Base-by-base conservation (phyloP, 1,140 invertebrate species). In the Cydia strobilella region DNA sequence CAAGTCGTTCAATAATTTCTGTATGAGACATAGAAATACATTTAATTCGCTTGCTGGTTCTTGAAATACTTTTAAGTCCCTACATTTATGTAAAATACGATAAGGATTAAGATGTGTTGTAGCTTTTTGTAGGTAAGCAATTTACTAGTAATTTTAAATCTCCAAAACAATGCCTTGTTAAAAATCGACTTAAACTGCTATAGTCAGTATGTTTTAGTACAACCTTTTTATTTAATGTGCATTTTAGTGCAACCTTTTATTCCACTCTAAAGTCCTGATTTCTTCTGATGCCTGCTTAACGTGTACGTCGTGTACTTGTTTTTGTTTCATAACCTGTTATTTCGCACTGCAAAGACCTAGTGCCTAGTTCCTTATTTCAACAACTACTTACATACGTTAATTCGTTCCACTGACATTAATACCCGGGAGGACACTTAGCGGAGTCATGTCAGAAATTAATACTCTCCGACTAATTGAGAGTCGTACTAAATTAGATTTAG, bases 401-500 rank as follows among this genome's bases (percentile, higher is more conserved):
- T 69, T 69, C 31, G 65, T 12, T 18, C 65, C 65, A 69, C 65
- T 69, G 65, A 23, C 65, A 69, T 35, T 39, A 69, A 69, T 69
- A 69, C 65, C 65, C 3, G 10, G 65, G 65, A 39, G 65, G 65
- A 69, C 65, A 69, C 31, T 69, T 69, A 69, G 65, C 65, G 9
- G n/a, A 35, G 27, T 39, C 65, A 69, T 69, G 65, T 1, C 65
- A 69, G 27, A 39, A 69, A 35, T 42, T 69, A 69, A 69, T 35
- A 42, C 27, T n/a, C 27, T 10, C 27, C 9, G 65, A 35, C 65
- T 69, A 35, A 69, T 69, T 69, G 65, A 35, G 12, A 10, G 31
- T 23, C 27, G 65, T 69, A 35, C 65, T 69, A 35, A 69, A 69
- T 69, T 69, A 39, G 65, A 69, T 69, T 69, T 69, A 69, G 27